phyloP scores from a whole-genome alignment of 2,113 vertebrate species.

The Neogale vison region DNA sequence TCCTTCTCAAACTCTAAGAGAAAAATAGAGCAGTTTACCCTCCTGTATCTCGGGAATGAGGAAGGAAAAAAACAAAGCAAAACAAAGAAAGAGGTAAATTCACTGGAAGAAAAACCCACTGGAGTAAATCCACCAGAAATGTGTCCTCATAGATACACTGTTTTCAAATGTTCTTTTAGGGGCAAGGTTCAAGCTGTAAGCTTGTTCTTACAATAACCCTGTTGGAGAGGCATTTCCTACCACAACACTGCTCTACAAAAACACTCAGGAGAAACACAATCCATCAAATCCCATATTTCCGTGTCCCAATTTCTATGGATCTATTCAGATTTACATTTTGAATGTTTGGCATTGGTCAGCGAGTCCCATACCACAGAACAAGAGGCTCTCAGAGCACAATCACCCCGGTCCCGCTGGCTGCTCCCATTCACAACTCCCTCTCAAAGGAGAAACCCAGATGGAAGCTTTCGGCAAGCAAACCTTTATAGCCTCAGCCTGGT shows the following conservation, averaged over 20 bases:
- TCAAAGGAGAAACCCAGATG: background rate
- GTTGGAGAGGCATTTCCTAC: background rate
- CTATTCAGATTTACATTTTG: background rate
- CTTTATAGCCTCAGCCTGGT: background rate
- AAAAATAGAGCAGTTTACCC: background rate
- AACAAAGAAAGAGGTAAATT: slow-evolving; percentile 4
- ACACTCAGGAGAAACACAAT: background rate
- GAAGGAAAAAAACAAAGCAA: background rate
- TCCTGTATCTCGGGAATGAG: background rate
- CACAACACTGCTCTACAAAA: background rate
- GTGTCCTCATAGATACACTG: background rate
- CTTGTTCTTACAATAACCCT: background rate
- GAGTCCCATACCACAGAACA: slow-evolving; percentile 23
- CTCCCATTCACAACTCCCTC: background rate
- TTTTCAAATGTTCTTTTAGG: background rate
- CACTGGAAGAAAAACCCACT: background rate
- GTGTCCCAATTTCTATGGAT: background rate
- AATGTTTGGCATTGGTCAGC: background rate
- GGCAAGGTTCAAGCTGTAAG: background rate
- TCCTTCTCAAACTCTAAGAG: background rate
- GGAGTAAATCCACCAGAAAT: background rate
- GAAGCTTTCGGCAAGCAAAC: background rate
- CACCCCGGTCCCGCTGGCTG: background rate
- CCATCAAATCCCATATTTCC: background rate
- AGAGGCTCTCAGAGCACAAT: slow-evolving; percentile 25